These are phyloP conservation scores for Panagrolaimus sp. DNA, from an alignment of 1,140 invertebrate genomes.

Conservation along the genomic window DNA sequence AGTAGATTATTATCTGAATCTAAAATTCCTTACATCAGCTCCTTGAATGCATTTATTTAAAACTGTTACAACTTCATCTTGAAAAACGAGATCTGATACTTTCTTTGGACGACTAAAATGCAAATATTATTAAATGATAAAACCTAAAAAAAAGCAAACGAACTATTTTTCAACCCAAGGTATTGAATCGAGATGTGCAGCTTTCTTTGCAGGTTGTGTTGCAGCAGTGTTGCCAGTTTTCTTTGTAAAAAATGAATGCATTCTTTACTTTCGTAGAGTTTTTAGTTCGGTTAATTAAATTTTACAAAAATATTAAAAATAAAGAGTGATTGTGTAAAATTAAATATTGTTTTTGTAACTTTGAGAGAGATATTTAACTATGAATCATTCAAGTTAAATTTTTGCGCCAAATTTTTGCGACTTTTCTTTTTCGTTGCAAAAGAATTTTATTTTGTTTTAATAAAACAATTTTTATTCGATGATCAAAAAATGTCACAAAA, in stretches of 20 bases:
- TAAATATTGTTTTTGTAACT: background rate
- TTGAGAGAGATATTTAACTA: background rate
- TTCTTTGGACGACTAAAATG: constrained; percentile 77
- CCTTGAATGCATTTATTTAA: constrained; percentile 71
- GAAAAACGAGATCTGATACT: constrained; percentile 91
- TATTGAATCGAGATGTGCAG: background rate
- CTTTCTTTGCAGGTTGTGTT: background rate
- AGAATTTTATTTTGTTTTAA: no score
- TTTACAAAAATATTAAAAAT: background rate
- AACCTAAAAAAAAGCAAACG: constrained; percentile 23
- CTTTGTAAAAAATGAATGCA: constrained; percentile 17
- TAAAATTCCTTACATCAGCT: constrained; percentile 62
- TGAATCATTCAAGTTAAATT: background rate
- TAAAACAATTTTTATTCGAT: no score
- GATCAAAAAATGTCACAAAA: no score
- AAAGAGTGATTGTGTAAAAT: background rate
- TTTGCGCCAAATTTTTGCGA: background rate
- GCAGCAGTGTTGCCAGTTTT: background rate
- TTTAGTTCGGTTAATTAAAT: no score
- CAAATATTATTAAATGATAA: constrained; percentile 26
- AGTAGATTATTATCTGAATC: background rate
- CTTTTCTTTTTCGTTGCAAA: background rate
- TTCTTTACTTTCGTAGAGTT: background rate
- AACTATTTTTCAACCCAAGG: constrained; percentile 61
- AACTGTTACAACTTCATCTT: constrained; percentile 88